Evolutionary conservation across 2,797 vertebrate species (phyloP), one percentile per base, ranked within the genome.

Genomic region (Anolis apletophallus): DNA sequence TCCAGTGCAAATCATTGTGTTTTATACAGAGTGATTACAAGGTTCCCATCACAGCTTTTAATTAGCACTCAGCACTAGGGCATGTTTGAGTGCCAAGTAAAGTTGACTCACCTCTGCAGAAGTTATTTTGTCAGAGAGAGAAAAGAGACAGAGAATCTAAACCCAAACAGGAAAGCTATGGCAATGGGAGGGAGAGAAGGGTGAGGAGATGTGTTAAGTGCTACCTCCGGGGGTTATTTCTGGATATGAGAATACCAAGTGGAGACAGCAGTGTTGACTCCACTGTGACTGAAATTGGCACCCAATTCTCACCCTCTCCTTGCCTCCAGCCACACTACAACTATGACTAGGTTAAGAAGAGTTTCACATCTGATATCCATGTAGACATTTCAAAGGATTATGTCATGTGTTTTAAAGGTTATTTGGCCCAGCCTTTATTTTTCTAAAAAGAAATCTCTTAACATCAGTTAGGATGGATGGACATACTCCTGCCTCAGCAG

Each of bases 181-280:
- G 0, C 71, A 54, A 8, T 50, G 0, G 0, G 21, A 32, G 32
- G 40, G 40, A 80, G 54, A 55, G 12, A 87, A 23, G 76, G 0
- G 0, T 50, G 46, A 67, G 50, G 55, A 61, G 78, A 50, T 0
- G 1, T 0, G 0, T 0, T 5, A n/a, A 90, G 87, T 0, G 3
- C 89, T 61, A 83, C 77, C 1, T 1, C 32, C 0, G 5, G 55
- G 1, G 32, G 32, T 78, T 88, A 88, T 88, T 88, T 85, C 64
- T 88, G 54, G 83, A 81, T 78, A 85, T 29, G 61, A 85, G 55
- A 81, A 77, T 17, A 71, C 72, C 79, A 88, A 40, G 55, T 32
- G 46, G 64, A 77, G 79, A 61, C 79, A 73, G 74, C 80, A 46
- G 67, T 34, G 8, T 71, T 54, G 64, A 85, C 57, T 78, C 36